phyloP scores from a whole-genome alignment of 2,888 invertebrate genomes.

The Disparrhopalites patrizii region DNA sequence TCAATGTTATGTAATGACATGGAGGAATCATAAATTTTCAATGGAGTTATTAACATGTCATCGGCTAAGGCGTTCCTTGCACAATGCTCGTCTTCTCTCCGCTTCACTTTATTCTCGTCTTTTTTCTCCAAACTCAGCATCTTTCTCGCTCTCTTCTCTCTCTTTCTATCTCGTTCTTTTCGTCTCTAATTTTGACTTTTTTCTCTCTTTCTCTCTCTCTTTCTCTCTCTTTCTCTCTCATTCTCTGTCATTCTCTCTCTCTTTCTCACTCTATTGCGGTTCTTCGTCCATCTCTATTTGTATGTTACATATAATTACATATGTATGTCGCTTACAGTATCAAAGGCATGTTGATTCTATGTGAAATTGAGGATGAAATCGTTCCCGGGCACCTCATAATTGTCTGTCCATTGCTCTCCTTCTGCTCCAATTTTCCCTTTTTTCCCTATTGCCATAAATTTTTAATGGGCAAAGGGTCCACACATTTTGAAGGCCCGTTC shows the following conservation, averaged over 20 bases:
- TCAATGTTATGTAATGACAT: constrained; percentile 33
- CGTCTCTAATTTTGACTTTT: neutral
- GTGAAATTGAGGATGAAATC: too few species aligned
- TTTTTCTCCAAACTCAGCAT: neutral
- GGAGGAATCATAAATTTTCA: constrained; percentile 44
- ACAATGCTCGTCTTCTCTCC: too few species aligned
- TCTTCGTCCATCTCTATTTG: too few species aligned
- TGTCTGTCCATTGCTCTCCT: neutral
- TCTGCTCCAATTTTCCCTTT: neutral
- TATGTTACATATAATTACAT: too few species aligned
- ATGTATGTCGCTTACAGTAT: too few species aligned
- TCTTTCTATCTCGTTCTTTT: neutral
- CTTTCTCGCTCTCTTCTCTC: neutral
- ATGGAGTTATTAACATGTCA: constrained; percentile 48
- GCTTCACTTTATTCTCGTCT: too few species aligned
- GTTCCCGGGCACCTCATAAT: neutral
- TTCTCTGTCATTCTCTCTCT: neutral
- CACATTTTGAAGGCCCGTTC: too few species aligned
- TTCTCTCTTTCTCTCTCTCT: neutral
- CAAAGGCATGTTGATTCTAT: too few species aligned
- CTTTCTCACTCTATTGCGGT: too few species aligned
- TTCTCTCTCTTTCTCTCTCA: constrained; percentile 1
- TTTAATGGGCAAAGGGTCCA: too few species aligned
- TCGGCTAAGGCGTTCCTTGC: constrained; percentile 43
- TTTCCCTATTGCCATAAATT: too few species aligned